These are phyloP conservation scores for Cinara cedri DNA, from an alignment of 2,888 invertebrate species.

Conservation along the genomic window DNA sequence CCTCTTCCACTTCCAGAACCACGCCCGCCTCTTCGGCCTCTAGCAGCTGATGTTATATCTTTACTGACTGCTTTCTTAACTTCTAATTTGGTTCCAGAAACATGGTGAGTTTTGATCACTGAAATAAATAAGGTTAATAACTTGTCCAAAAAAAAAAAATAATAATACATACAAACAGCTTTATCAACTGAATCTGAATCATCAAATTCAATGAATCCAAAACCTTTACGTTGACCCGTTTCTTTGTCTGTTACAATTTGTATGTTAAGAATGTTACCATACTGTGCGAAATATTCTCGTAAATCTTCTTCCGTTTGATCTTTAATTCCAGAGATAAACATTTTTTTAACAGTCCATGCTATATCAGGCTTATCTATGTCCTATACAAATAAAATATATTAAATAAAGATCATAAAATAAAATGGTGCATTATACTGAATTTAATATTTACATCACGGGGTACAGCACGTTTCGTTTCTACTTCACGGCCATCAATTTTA, in stretches of 20 bases:
- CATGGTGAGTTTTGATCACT: conserved; percentile 65
- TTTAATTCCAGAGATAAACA: conserved; percentile 92
- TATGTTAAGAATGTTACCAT: conserved; percentile 80
- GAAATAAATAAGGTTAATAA: conserved; percentile 56
- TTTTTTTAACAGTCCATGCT: conserved; percentile 89
- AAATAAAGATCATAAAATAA: background rate
- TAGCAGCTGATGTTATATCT: conserved; percentile 72
- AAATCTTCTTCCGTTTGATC: conserved; percentile 91
- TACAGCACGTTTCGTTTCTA: conserved; percentile 96
- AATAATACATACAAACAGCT: conserved; percentile 79
- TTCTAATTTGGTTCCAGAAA: conserved; percentile 66
- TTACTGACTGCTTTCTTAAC: conserved; percentile 68
- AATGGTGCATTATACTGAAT: background rate
- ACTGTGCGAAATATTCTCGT: conserved; percentile 79
- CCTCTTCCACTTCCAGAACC: conserved; percentile 61
- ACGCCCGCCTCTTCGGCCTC: conserved; percentile 62
- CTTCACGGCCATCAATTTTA: conserved; percentile 73
- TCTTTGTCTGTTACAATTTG: conserved; percentile 91
- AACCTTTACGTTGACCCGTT: conserved; percentile 91
- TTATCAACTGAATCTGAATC: conserved; percentile 97
- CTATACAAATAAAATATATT: conserved; percentile 63
- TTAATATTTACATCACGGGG: conserved; percentile 71
- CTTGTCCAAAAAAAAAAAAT: background rate
- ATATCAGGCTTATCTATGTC: conserved; percentile 91
- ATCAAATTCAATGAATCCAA: conserved; percentile 95